A percentile compares a stretch with the other conserved stretches of the same genome.
Evolutionary conservation across 2,888 invertebrate species (phyloP).

Genomic region (Eudemis profundana): DNA sequence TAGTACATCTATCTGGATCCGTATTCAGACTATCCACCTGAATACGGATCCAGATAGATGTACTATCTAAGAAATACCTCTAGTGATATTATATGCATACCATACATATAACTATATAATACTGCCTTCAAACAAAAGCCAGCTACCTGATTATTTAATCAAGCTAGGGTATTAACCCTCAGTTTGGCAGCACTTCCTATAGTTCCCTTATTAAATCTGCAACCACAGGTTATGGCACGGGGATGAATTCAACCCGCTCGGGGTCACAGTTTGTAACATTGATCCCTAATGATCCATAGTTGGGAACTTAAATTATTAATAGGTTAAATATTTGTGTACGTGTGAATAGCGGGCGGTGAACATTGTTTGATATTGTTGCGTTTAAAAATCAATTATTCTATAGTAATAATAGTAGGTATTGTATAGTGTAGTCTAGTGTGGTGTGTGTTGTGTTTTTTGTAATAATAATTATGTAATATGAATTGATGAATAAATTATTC

Average conservation of each 20-base stretch:
- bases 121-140: not conserved
- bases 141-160: slow-evolving; percentile 29
- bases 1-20: too few species aligned
- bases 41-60: too few species aligned
- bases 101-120: not conserved
- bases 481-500: too few species aligned
- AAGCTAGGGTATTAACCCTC: slow-evolving; percentile 22
- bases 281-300: slow-evolving; percentile 31
- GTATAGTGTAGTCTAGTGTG: too few species aligned
- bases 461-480: too few species aligned
- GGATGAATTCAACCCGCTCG: slow-evolving; percentile 23
- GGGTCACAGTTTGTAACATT: slow-evolving; percentile 24
- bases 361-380: not conserved
- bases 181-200: slow-evolving; percentile 47
- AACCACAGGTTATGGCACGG: slow-evolving; percentile 30
- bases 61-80: too few species aligned
- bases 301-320: slow-evolving; percentile 20
- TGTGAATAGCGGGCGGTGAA: not conserved
- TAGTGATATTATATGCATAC: not conserved
- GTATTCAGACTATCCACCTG: too few species aligned
- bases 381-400: not conserved
- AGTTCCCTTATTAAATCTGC: slow-evolving; percentile 52
- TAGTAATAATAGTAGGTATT: not conserved
- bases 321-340: not conserved
- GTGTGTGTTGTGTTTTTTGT: too few species aligned